Evolutionary conservation across 1,140 invertebrate genomes (phyloP).

Genomic region (Eriosoma lanigerum): DNA sequence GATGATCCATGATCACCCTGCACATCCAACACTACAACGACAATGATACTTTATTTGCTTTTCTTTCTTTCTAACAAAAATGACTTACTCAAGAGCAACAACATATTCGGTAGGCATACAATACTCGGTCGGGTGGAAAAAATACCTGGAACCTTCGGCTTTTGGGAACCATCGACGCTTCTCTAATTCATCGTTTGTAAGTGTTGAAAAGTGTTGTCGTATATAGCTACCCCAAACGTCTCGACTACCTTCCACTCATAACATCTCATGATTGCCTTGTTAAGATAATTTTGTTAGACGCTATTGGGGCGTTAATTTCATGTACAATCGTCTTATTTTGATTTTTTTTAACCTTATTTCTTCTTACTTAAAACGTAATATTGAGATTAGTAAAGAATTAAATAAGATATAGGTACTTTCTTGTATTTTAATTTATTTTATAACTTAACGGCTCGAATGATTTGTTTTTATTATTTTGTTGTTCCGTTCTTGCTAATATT

Average conservation of each 20-base stretch:
- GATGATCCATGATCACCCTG: neutral
- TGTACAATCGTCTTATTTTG: conserved; percentile 19
- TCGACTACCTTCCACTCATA: neutral
- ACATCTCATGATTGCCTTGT: conserved; percentile 32
- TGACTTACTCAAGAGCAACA: neutral
- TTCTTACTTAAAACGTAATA: neutral
- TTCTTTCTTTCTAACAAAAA: neutral
- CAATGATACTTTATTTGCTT: neutral
- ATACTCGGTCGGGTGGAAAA: conserved; percentile 17
- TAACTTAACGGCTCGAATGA: neutral
- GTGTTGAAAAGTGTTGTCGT: neutral
- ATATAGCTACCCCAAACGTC: conserved; percentile 20
- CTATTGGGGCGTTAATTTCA: conserved; percentile 38
- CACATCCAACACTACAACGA: neutral
- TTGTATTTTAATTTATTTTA: neutral
- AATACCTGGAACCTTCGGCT: conserved; percentile 29
- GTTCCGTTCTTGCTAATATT: neutral
- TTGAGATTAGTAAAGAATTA: neutral
- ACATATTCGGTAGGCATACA: neutral
- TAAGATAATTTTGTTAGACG: conserved; percentile 43
- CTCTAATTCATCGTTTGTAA: conserved; percentile 40
- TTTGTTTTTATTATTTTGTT: neutral
- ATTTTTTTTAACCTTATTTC: conserved; percentile 42
- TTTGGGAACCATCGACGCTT: conserved; percentile 22
- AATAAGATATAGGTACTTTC: neutral